Conservation (phyloP, 2,113 vertebrate genomes). For the Spea bombifrons region DNA sequence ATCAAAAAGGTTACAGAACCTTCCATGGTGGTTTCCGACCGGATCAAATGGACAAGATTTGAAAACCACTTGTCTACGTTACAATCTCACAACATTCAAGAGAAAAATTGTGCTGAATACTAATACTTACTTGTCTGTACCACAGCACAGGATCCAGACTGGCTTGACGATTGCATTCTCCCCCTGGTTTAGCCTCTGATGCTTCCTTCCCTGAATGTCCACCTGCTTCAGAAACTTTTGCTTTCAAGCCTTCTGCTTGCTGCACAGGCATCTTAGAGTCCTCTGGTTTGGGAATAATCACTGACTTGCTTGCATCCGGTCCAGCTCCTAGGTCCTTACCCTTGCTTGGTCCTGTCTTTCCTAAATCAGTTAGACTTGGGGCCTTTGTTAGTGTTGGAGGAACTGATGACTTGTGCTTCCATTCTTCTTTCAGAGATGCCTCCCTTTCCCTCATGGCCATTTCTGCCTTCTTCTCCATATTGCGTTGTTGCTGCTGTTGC, state of each 20-base stretch:
- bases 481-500: slow-evolving; percentile 76
- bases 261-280: slow-evolving; percentile 81
- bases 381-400: slow-evolving; percentile 90
- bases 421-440: slow-evolving; percentile 84
- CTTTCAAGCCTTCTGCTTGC: slow-evolving; percentile 85
- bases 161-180: slow-evolving; percentile 79
- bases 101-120: no score
- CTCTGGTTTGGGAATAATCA: slow-evolving; percentile 87
- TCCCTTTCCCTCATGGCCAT: slow-evolving; percentile 85
- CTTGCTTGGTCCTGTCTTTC: slow-evolving; percentile 80
- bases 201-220: slow-evolving; percentile 82
- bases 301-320: slow-evolving; percentile 80
- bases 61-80: no score
- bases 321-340: slow-evolving; percentile 77
- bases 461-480: slow-evolving; percentile 84
- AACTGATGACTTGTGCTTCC: slow-evolving; percentile 89
- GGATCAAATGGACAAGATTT: no score
- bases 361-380: slow-evolving; percentile 84
- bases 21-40: no score
- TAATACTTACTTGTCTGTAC: slow-evolving; percentile 91
- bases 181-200: slow-evolving; percentile 70
- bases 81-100: no score
- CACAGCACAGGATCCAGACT: slow-evolving; percentile 91
- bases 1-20: no score
- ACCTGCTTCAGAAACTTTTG: slow-evolving; percentile 82